A percentile compares a stretch with the other conserved stretches of the same genome.
Evolutionary conservation across 2,113 vertebrate genomes (phyloP).

Genomic region (Melanotaenia duboulayi): DNA sequence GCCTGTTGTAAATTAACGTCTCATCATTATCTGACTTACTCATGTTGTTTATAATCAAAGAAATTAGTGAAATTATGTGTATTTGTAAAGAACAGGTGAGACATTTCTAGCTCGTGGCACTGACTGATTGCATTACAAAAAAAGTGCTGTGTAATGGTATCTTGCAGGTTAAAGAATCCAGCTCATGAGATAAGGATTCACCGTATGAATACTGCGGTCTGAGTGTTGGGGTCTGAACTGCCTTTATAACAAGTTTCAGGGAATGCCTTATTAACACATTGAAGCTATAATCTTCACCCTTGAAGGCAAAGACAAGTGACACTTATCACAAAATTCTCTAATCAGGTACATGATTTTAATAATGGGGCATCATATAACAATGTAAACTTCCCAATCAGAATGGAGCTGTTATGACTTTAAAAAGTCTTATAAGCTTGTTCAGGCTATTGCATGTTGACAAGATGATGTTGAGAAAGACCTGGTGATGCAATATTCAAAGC

Average conservation of each 20-base stretch:
- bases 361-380: no score
- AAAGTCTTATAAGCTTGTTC: no score
- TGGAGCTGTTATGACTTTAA: neutral
- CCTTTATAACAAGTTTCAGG: conserved; percentile 38
- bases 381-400: neutral
- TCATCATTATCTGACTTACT: conserved; percentile 57
- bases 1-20: conserved; percentile 48
- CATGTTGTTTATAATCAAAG: conserved; percentile 48
- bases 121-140: conserved; percentile 40
- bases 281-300: conserved; percentile 8
- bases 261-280: neutral
- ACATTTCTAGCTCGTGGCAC: conserved; percentile 31
- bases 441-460: neutral
- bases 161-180: conserved; percentile 21
- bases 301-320: conserved; percentile 1
- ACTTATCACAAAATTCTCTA: neutral
- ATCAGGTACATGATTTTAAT: no score
- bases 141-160: conserved; percentile 13
- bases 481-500: neutral
- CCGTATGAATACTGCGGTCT: conserved; percentile 27
- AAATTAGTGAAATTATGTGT: conserved; percentile 37
- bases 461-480: neutral
- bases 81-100: conserved; percentile 30
- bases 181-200: conserved; percentile 30
- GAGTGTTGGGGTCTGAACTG: conserved; percentile 12